phyloP scores from a whole-genome alignment of 2,888 invertebrate genomes.

The Biston betularia region DNA sequence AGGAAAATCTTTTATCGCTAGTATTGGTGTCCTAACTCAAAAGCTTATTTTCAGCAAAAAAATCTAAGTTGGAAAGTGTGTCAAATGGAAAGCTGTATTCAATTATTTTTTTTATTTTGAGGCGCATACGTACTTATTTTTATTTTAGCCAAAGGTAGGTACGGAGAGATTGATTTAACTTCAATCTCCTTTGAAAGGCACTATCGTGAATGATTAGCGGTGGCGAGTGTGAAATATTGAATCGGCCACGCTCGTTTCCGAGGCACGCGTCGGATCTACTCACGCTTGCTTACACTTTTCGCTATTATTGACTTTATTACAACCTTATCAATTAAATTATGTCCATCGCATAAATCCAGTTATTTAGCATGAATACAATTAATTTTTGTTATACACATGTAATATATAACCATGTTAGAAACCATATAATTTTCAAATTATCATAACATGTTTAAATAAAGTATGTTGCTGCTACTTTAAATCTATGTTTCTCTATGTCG shows the following conservation, averaged over 20 bases:
- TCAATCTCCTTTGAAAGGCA: constrained; percentile 70
- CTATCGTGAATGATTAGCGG: constrained; percentile 76
- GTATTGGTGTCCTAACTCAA: constrained; percentile 24
- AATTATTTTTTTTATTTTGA: constrained; percentile 11
- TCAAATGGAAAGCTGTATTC: constrained; percentile 28
- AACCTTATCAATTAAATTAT: constrained; percentile 11
- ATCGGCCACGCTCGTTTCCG: constrained; percentile 72
- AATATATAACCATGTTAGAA: constrained; percentile 7
- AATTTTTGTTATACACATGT: background rate
- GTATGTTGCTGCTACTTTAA: constrained; percentile 15
- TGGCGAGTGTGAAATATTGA: constrained; percentile 79
- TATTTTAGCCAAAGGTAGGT: constrained; percentile 4
- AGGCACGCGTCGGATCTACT: constrained; percentile 71
- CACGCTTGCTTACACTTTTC: constrained; percentile 57
- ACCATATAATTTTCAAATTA: constrained; percentile 23
- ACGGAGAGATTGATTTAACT: constrained; percentile 57
- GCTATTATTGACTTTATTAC: constrained; percentile 42
- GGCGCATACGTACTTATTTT: background rate
- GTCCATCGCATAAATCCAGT: constrained; percentile 5
- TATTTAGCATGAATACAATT: background rate
- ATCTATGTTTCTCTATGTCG: background rate
- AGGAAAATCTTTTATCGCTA: constrained; percentile 35
- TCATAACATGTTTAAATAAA: constrained; percentile 24
- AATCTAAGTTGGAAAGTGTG: constrained; percentile 22
- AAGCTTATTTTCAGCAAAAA: constrained; percentile 17